Base-by-base conservation (phyloP, 2,888 invertebrate species). In the Dioctria linearis region DNA sequence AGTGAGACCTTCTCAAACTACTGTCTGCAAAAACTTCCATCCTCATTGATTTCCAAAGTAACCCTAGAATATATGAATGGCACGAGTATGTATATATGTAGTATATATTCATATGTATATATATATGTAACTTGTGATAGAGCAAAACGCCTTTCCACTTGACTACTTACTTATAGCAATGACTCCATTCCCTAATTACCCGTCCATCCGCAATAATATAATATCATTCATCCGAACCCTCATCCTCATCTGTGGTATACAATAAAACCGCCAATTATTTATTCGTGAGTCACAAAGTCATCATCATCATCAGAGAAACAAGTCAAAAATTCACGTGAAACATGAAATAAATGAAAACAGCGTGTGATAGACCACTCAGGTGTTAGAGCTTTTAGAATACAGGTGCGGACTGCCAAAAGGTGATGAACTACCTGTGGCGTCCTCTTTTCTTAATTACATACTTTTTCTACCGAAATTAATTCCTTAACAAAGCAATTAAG, bases 171-270 rank as follows among this genome's bases (percentile, higher is more conserved):
- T 49, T 13, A 51, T 13, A 57, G n/a, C 73, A 63, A 76, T 25
- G 51, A 76, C 46, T 42, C 49, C 37, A 76, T 76, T 76, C 63
- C 9, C 63, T 76, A 76, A 76, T 76, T 76, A 76, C 63, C 42
- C 37, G 59, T 59, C 25, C 66, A 43, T 9, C 46, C 49, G 49
- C 63, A 76, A 76, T 25, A 25, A 25, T 8, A 76, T 76, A 37
- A 46, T 49, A 63, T 37, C 76, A n/a, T 76, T 59, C 43, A 51
- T 76, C 76, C 76, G 11, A 59, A 9, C 3, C 43, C 42, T 42
- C 42, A 43, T 57, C 43, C 13, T 73, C 5, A 43, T 61, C 6
- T 61, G 25, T 13, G 42, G 63, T 4, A 37, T 57, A 54, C n/a
- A 13, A 69, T 25, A 25, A 49, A 37, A 69, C 49, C 51, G 51